Conservation (phyloP, 2,113 vertebrate species). For the Otis tarda region DNA sequence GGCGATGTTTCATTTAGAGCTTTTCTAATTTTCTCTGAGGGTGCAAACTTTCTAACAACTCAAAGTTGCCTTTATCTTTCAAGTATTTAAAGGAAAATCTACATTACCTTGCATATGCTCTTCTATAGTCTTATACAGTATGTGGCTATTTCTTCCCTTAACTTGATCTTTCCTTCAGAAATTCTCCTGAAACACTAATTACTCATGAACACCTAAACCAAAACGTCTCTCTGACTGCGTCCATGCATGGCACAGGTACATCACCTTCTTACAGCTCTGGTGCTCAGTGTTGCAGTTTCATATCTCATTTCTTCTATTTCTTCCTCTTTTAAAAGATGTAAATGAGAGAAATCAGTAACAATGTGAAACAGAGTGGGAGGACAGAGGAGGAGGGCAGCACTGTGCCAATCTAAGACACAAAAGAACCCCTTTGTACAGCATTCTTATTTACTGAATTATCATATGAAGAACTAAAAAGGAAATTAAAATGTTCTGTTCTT, state of each 20-base stretch:
- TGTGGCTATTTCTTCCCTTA: background rate
- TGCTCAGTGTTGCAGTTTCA: background rate
- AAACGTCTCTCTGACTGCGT: background rate
- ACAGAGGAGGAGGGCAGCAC: background rate
- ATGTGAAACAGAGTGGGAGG: background rate
- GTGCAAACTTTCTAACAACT: background rate
- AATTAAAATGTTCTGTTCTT: background rate
- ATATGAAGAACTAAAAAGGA: background rate
- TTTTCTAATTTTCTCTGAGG: background rate
- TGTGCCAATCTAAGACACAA: background rate
- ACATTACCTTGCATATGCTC: background rate
- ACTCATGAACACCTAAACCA: background rate
- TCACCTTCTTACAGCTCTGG: background rate
- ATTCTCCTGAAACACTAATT: background rate
- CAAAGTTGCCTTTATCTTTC: background rate
- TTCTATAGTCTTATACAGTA: background rate
- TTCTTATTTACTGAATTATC: background rate
- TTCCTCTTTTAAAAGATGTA: background rate
- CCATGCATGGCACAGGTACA: background rate
- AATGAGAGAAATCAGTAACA: background rate
- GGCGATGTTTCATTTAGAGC: background rate
- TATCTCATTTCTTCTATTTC: background rate
- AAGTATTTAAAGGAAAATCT: background rate
- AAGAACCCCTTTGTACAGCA: rapidly evolving
- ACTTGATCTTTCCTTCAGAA: background rate